phyloP scores from a whole-genome alignment of 1,140 invertebrate species.

The Pristionchus pacificus region DNA sequence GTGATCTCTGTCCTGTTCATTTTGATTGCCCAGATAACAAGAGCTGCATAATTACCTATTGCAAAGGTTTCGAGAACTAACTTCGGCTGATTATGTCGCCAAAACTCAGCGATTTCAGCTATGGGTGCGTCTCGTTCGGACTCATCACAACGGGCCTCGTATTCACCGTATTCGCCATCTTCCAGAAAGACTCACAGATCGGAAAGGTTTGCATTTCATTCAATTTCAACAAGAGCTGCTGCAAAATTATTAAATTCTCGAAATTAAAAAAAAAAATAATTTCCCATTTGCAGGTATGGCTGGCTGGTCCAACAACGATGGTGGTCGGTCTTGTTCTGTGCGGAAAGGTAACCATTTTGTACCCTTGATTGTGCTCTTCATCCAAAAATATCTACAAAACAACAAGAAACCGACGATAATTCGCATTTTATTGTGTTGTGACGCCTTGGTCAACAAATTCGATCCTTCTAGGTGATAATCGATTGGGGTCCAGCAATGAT shows the following conservation, averaged over 20 bases:
- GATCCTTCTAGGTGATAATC: conserved; percentile 53
- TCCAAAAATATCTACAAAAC: too few relatives aligned
- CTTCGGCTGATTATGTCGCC: neutral
- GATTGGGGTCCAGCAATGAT: conserved; percentile 57
- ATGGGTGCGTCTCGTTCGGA: conserved; percentile 49
- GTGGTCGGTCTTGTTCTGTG: conserved; percentile 49
- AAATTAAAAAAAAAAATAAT: conserved; percentile 20
- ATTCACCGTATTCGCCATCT: conserved; percentile 57
- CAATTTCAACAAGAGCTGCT: too few relatives aligned
- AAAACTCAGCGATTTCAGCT: conserved; percentile 40
- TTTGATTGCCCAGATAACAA: neutral
- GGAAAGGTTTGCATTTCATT: conserved; percentile 25
- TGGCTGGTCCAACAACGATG: conserved; percentile 55
- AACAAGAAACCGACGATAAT: too few relatives aligned
- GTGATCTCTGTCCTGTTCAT: too few relatives aligned
- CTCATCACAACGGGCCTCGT: conserved; percentile 54
- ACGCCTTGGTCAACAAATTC: too few relatives aligned
- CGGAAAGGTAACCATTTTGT: conserved; percentile 39
- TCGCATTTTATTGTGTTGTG: too few relatives aligned
- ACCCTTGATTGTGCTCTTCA: conserved; percentile 3
- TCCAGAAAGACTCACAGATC: conserved; percentile 52
- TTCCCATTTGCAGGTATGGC: conserved; percentile 43
- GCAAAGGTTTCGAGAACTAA: neutral
- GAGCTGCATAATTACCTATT: neutral
- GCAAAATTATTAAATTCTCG: too few relatives aligned